Evolutionary conservation across 1,140 invertebrate species (phyloP).

Genomic region (Mizuhopecten yessoensis): DNA sequence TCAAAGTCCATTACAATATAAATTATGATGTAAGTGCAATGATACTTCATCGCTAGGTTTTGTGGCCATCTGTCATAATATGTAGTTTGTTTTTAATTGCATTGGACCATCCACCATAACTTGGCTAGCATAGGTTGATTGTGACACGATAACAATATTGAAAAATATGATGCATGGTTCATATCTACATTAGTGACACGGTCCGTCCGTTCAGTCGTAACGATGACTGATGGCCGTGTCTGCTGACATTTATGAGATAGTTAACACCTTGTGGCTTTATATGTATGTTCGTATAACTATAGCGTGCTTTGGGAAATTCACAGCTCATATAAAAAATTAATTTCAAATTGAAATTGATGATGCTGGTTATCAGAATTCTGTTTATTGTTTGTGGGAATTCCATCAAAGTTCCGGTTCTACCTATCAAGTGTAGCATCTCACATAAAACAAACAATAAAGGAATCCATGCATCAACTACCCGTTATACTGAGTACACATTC

Average conservation of each 20-base stretch:
- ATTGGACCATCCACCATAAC: neutral
- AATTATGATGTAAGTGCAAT: slow-evolving; percentile 20
- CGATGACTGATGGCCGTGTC: neutral
- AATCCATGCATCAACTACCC: neutral
- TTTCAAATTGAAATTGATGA: slow-evolving; percentile 33
- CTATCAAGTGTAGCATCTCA: neutral
- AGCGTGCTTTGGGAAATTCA: neutral
- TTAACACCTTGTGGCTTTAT: slow-evolving; percentile 32
- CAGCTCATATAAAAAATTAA: slow-evolving; percentile 21
- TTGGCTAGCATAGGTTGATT: neutral
- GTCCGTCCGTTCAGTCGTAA: neutral
- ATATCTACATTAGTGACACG: neutral
- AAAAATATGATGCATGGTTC: neutral
- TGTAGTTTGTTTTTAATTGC: neutral
- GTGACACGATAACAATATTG: neutral
- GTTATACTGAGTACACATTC: neutral
- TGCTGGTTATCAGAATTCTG: slow-evolving; percentile 32
- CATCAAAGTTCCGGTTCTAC: neutral
- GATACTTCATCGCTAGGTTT: neutral
- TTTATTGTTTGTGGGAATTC: slow-evolving; percentile 34
- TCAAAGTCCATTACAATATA: neutral
- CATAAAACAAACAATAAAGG: slow-evolving; percentile 23
- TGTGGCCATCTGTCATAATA: neutral
- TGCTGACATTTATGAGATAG: neutral
- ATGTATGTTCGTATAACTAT: neutral